A percentile compares a stretch with the other conserved stretches of the same genome.
phyloP scores from a whole-genome alignment of 2,888 invertebrate species.

The Drosophila birchii region DNA sequence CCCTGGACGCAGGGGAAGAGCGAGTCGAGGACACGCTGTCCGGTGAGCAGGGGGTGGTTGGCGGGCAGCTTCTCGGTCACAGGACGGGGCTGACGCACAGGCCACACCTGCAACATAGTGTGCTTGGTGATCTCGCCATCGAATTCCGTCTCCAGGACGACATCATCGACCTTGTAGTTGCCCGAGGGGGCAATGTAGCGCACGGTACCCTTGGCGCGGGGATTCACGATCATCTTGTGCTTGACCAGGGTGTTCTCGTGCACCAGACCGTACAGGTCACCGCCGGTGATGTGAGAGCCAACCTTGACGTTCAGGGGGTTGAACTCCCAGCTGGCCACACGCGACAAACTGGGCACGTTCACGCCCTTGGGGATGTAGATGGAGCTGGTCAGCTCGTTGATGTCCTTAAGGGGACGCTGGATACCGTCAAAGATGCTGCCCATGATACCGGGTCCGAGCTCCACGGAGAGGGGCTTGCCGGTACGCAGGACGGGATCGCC shows the following conservation, averaged over 20 bases:
- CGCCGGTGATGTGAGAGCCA: constrained; percentile 99
- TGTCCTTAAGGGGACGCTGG: constrained; percentile 98
- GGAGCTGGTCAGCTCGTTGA: constrained; percentile 95
- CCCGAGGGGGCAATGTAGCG: constrained; percentile 97
- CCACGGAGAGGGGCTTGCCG: constrained; percentile 99
- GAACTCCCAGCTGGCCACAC: constrained; percentile 95
- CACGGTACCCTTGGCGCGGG: constrained; percentile 97
- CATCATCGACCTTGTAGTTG: constrained; percentile 96
- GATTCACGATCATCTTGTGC: constrained; percentile 97
- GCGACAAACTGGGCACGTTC: constrained; percentile 95
- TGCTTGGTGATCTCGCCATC: constrained; percentile 96
- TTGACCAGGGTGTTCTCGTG: constrained; percentile 99
- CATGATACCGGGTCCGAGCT: constrained; percentile 99
- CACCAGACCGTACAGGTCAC: constrained; percentile 97
- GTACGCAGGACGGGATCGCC: constrained; percentile 99
- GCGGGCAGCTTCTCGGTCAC: constrained; percentile 99
- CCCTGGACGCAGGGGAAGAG: constrained; percentile 99
- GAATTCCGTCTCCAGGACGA: constrained; percentile 99
- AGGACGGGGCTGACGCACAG: constrained; percentile 98
- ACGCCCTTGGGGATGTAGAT: constrained; percentile 99
- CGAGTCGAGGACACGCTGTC: constrained; percentile 98
- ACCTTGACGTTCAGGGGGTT: constrained; percentile 93
- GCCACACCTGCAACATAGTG: constrained; percentile 99
- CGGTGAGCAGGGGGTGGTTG: constrained; percentile 98
- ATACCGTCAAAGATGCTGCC: constrained; percentile 99